These are phyloP conservation scores for Bombus pyrosoma DNA, from an alignment of 1,140 invertebrate genomes.

Conservation along the genomic window DNA sequence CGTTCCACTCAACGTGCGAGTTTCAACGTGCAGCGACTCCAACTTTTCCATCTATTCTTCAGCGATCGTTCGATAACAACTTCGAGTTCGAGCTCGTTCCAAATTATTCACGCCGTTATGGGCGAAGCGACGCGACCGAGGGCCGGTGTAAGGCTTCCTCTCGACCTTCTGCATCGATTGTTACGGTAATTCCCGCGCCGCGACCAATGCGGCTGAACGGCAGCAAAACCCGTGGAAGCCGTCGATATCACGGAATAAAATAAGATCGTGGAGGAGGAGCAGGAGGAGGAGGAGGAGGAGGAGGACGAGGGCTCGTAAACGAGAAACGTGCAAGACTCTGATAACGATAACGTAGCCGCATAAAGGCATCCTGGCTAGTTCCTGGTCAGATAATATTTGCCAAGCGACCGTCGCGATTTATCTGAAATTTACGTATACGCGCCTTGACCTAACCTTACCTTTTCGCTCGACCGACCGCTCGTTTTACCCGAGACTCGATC, in stretches of 20 bases:
- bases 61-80: background rate
- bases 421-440: slow-evolving; percentile 10
- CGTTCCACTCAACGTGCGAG: background rate
- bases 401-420: slow-evolving; percentile 15
- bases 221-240: background rate
- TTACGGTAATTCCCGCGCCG: slow-evolving; percentile 39
- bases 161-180: slow-evolving; percentile 2
- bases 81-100: no score
- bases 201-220: background rate
- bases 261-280: background rate
- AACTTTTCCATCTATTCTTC: background rate
- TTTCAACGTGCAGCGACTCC: background rate
- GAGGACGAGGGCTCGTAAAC: slow-evolving; percentile 17
- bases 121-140: background rate
- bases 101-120: slow-evolving; percentile 33
- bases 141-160: background rate
- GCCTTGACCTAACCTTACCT: background rate
- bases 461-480: background rate
- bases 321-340: slow-evolving; percentile 19
- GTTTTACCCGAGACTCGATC: background rate
- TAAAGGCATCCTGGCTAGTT: slow-evolving; percentile 17
- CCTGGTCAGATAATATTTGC: slow-evolving; percentile 46
- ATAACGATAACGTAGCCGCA: slow-evolving; percentile 12
- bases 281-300: background rate
- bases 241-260: background rate